These are phyloP conservation scores for Epinephelus cyanopodus DNA, from an alignment of 2,113 vertebrate species.

Conservation along the genomic window DNA sequence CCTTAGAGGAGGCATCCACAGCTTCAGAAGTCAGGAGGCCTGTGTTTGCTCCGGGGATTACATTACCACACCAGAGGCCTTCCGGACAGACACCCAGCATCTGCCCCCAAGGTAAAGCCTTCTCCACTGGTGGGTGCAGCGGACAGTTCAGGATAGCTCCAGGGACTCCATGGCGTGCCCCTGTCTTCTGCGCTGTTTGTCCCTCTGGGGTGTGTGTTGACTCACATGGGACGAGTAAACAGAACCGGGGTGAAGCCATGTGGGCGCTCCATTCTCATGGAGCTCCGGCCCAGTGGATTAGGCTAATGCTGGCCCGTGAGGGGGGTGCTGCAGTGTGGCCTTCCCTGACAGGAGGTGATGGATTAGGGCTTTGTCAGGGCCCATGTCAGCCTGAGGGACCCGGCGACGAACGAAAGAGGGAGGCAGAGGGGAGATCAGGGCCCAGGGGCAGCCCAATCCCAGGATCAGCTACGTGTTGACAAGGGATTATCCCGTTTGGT, in stretches of 20 bases:
- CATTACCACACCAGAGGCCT: conserved; percentile 71
- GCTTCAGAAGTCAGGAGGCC: conserved; percentile 57
- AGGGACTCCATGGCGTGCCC: conserved; percentile 58
- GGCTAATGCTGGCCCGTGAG: conserved; percentile 85
- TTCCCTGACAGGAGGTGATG: conserved; percentile 86
- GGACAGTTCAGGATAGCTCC: conserved; percentile 26
- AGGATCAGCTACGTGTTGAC: conserved; percentile 86
- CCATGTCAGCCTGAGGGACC: conserved; percentile 78
- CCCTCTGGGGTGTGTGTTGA: conserved; percentile 85
- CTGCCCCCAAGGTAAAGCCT: conserved; percentile 68
- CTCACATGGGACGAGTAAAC: conserved; percentile 88
- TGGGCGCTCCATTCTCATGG: conserved; percentile 84
- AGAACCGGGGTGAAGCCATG: conserved; percentile 76
- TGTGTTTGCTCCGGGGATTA: conserved; percentile 76
- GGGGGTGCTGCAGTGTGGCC: conserved; percentile 77
- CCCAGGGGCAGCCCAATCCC: conserved; percentile 76
- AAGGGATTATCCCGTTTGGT: conserved; percentile 88
- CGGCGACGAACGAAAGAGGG: conserved; percentile 61
- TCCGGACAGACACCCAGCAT: conserved; percentile 33
- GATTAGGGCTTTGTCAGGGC: conserved; percentile 85
- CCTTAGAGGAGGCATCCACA: conserved; percentile 22
- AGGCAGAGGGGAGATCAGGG: conserved; percentile 66
- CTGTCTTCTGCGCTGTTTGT: conserved; percentile 55
- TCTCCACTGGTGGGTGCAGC: conserved; percentile 23
- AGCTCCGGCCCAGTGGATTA: conserved; percentile 86